These are phyloP conservation scores for Argopecten irradians DNA, from an alignment of 1,140 invertebrate species.

Conservation along the genomic window DNA sequence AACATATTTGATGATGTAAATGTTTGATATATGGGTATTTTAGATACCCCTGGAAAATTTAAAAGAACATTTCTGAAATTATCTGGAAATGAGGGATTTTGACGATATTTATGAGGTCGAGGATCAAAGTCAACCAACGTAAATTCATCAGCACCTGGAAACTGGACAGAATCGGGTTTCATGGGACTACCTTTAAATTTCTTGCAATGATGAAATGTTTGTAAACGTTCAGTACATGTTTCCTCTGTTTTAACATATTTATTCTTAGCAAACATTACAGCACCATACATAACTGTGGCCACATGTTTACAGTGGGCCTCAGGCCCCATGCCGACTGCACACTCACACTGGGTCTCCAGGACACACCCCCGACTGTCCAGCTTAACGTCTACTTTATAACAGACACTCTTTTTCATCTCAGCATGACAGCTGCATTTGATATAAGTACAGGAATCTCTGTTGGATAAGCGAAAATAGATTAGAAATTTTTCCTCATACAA, in stretches of 20 bases:
- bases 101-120: slow-evolving; percentile 27
- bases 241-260: slow-evolving; percentile 36
- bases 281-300: slow-evolving; percentile 35
- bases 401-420: slow-evolving; percentile 48
- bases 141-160: slow-evolving; percentile 24
- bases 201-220: slow-evolving; percentile 45
- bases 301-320: slow-evolving; percentile 56
- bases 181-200: slow-evolving; percentile 41
- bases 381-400: slow-evolving; percentile 46
- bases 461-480: not conserved
- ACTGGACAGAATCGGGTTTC: slow-evolving; percentile 16
- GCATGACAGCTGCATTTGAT: slow-evolving; percentile 30
- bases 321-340: slow-evolving; percentile 55
- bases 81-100: not conserved
- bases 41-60: slow-evolving; percentile 30
- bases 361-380: slow-evolving; percentile 42
- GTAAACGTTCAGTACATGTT: slow-evolving; percentile 50
- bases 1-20: slow-evolving; percentile 39
- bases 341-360: slow-evolving; percentile 52
- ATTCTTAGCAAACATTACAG: not conserved
- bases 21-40: slow-evolving; percentile 37
- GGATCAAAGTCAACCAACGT: slow-evolving; percentile 37
- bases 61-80: slow-evolving; percentile 41
- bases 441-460: not conserved
- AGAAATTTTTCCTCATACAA: slow-evolving; percentile 35